Evolutionary conservation across 2,797 vertebrate genomes (phyloP).

Genomic region (Harpagifer antarcticus): DNA sequence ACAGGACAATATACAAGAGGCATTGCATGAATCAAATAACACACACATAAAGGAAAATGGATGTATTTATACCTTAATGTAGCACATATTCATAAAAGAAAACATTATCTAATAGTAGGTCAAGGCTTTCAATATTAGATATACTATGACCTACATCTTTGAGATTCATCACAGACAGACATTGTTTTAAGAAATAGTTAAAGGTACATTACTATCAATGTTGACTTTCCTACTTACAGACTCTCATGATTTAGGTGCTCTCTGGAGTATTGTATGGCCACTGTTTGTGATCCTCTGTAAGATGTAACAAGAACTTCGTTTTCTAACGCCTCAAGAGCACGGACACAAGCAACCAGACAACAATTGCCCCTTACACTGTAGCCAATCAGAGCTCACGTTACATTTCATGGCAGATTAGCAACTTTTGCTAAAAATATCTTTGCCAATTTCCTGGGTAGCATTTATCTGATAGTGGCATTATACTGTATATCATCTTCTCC

Average conservation of each 20-base stretch:
- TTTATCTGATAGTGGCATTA: neutral
- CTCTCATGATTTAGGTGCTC: neutral
- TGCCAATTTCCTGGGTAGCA: neutral
- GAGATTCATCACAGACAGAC: neutral
- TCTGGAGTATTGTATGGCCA: neutral
- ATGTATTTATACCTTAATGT: neutral
- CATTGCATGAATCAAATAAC: neutral
- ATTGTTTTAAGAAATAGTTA: neutral
- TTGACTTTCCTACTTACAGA: neutral
- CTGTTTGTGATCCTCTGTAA: neutral
- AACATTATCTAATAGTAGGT: neutral
- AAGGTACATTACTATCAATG: neutral
- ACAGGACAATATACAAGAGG: neutral
- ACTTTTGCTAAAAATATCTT: neutral
- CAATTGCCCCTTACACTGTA: neutral
- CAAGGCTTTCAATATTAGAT: neutral
- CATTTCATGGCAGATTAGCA: constrained; percentile 13
- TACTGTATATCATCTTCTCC: neutral
- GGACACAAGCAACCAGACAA: neutral
- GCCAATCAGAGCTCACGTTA: constrained; percentile 12
- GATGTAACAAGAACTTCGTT: constrained; percentile 14
- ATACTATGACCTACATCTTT: neutral
- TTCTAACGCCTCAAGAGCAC: constrained; percentile 3
- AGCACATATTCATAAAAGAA: neutral
- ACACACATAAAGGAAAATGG: neutral